Conservation (phyloP, 2,113 vertebrate genomes). For the Diphyllodes magnificus region DNA sequence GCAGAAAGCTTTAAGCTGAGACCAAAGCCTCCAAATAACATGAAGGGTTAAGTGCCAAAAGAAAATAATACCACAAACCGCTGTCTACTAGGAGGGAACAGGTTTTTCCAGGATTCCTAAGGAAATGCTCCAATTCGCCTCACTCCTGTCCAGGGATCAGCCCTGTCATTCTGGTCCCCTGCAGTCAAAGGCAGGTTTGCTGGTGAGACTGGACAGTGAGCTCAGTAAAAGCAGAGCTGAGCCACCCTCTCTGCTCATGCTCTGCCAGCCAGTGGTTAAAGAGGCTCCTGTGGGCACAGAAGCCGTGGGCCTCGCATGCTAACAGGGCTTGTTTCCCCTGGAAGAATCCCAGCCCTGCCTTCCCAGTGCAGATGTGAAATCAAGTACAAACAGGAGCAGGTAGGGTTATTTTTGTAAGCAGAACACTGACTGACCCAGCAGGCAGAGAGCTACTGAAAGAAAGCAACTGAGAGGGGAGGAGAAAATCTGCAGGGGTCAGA, state of each 20-base stretch:
- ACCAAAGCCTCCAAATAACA: not conserved
- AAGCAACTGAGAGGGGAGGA: not conserved
- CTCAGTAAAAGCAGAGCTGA: not conserved
- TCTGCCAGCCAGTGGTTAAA: not conserved
- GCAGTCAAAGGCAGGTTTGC: not conserved
- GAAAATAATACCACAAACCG: accelerated
- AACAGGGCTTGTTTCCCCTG: not conserved
- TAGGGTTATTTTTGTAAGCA: not conserved
- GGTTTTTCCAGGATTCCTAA: not conserved
- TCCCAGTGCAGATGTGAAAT: not conserved
- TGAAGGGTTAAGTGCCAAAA: not conserved
- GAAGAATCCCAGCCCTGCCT: not conserved
- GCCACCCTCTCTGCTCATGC: not conserved
- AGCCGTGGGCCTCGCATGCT: accelerated
- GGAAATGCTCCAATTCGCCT: not conserved
- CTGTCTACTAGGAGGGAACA: not conserved
- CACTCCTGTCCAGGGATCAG: not conserved
- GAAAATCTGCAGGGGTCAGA: not conserved
- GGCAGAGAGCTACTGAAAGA: not conserved
- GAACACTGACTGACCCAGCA: not conserved
- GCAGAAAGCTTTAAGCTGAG: not conserved
- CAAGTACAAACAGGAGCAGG: not conserved
- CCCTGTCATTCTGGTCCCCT: not conserved
- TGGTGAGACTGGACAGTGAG: not conserved
- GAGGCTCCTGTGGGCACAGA: not conserved